Evolutionary conservation across 2,797 vertebrate genomes (phyloP), one percentile per base, ranked within the genome.

Genomic region (Bufotes viridis): DNA sequence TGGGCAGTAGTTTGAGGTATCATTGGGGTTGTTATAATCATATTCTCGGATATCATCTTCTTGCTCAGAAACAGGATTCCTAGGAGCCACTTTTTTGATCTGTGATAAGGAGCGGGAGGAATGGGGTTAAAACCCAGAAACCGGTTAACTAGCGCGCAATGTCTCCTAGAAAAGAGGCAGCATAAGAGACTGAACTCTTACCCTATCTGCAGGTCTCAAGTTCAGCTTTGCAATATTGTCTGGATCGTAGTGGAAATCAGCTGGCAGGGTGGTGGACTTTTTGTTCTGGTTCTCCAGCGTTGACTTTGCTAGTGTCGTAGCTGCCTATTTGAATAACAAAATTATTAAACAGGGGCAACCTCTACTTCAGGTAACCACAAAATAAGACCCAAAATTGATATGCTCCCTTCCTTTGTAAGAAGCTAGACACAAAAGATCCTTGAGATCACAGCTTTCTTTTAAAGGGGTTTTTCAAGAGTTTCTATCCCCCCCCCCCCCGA

Each of bases 1-100:
- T 0, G 98, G 98, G 90, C 98, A 99, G 94, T 98, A 99, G 93
- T 98, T 96, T 89, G 95, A 94, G 0, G 96, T 97, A 89, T 99
- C 98, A 0, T 96, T 97, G 89, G 97, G 95, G 72, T 99, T 99
- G 93, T 97, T 93, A 91, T 99, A 99, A 92, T 99, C 93, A 0
- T 99, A 99, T 55, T 97, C 96, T 55, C 93, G 95, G 0, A 98
- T 96, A 15, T 93, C 96, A 51, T 96, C 97, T 14, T 95, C 95
- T 0, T 94, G 93, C 57, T 96, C 94, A 20, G 95, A 93, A 0
- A 91, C 92, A 55, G 91, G 74, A 42, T 88, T 90, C 7, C 93
- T 94, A 86, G 92, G 90, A 0, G 79, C 70, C 12, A 22, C 92
- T 78, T 90, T 92, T 87, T 91, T 91, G 86, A 98, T 70, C 98